Conservation (phyloP, 1,140 invertebrate genomes). For the Plectrocnemia conspersa region DNA sequence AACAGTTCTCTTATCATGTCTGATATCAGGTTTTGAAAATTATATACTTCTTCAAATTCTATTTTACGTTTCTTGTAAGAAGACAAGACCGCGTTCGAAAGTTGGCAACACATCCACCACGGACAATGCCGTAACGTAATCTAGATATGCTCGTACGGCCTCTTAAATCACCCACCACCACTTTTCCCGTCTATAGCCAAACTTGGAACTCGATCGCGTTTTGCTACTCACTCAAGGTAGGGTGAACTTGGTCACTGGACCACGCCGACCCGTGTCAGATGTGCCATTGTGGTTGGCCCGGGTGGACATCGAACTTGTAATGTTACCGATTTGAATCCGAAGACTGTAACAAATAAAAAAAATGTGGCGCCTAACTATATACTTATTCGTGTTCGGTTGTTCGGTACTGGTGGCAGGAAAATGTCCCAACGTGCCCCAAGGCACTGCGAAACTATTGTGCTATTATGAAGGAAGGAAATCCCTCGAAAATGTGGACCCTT, state of each 20-base stretch:
- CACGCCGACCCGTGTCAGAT: not conserved
- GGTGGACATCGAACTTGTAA: conserved; percentile 18
- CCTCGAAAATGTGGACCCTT: conserved; percentile 39
- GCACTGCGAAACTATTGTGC: conserved; percentile 48
- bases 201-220: conserved; percentile 6
- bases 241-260: conserved; percentile 13
- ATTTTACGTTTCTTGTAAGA: no score
- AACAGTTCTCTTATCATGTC: no score
- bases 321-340: not conserved
- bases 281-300: conserved; percentile 17
- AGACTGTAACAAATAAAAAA: not conserved
- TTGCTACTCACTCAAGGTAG: conserved; percentile 6
- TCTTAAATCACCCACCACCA: conserved; percentile 12
- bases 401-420: conserved; percentile 20
- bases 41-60: no score
- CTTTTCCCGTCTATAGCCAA: conserved; percentile 6
- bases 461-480: conserved; percentile 36
- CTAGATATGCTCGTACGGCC: conserved; percentile 2
- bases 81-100: no score
- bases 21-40: no score
- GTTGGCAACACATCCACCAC: no score
- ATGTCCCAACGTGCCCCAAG: conserved; percentile 32
- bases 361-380: conserved; percentile 14
- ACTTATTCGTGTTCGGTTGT: conserved; percentile 8
- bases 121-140: not conserved